Percentiles rank a stretch among this genome's conserved stretches.
Evolutionary conservation across 2,113 vertebrate species (phyloP).

Genomic region (Cynocephalus volans): DNA sequence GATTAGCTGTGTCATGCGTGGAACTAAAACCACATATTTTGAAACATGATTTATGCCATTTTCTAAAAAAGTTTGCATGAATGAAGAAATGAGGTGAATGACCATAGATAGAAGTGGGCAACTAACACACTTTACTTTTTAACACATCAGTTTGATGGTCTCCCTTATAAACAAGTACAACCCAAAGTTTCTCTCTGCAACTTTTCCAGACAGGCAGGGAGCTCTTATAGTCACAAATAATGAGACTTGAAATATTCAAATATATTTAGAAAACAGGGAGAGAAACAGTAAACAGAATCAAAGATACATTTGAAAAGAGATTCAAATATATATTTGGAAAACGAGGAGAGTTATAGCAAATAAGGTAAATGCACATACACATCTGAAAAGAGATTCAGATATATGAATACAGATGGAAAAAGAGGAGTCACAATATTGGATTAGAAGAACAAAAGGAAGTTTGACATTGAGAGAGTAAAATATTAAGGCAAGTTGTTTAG

Average conservation of each 20-base stretch:
- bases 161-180: neutral
- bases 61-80: neutral
- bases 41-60: slow-evolving; percentile 17
- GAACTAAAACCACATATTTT: neutral
- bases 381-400: neutral
- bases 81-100: slow-evolving; percentile 6
- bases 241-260: slow-evolving; percentile 10
- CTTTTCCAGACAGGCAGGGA: neutral
- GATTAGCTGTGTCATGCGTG: neutral
- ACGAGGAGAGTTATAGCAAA: neutral
- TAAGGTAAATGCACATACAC: neutral
- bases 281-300: neutral
- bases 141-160: neutral
- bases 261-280: slow-evolving; percentile 27
- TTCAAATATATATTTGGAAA: slow-evolving; percentile 48
- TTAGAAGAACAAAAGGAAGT: neutral
- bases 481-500: neutral
- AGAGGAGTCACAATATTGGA: neutral
- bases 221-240: neutral
- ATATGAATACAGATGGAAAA: neutral
- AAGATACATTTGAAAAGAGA: slow-evolving; percentile 37
- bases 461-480: neutral
- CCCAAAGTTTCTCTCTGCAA: neutral
- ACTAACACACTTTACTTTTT: neutral
- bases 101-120: neutral